Evolutionary conservation across 1,140 invertebrate genomes (phyloP).

Genomic region (Trichonephila clavipes): DNA sequence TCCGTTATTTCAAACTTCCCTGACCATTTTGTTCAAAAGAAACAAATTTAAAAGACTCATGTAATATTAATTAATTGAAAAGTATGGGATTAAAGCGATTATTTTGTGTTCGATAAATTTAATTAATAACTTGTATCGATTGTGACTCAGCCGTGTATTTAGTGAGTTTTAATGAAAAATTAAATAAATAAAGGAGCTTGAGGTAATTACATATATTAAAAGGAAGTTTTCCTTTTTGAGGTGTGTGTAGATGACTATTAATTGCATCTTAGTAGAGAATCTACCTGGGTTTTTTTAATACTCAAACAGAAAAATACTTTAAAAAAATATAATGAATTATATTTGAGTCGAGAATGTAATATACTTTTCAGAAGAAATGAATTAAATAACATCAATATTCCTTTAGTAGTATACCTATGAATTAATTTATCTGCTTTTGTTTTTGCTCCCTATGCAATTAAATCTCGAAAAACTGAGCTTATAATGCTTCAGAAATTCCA

Average conservation of each 20-base stretch:
- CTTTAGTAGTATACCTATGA: not conserved
- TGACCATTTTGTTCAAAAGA: not conserved
- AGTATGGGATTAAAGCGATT: slow-evolving; percentile 49
- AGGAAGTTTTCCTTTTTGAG: not conserved
- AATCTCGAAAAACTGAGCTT: no score
- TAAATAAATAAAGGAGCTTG: slow-evolving; percentile 39
- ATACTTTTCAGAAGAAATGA: not conserved
- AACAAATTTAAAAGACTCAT: slow-evolving; percentile 14
- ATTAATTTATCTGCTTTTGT: no score
- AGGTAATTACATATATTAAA: slow-evolving; percentile 19
- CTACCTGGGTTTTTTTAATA: not conserved
- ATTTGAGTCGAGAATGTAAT: not conserved
- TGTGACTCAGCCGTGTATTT: slow-evolving; percentile 1
- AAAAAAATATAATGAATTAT: not conserved
- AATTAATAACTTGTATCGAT: slow-evolving; percentile 53
- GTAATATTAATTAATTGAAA: slow-evolving; percentile 38
- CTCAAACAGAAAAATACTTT: not conserved
- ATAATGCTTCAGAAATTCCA: no score
- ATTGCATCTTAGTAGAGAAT: not conserved
- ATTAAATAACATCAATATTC: not conserved
- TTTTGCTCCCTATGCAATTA: no score
- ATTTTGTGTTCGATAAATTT: slow-evolving; percentile 55
- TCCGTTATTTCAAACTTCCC: slow-evolving; percentile 40
- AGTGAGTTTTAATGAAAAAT: not conserved
- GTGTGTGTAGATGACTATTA: not conserved